Evolutionary conservation across 2,888 invertebrate species (phyloP), one percentile per base, ranked within the genome.

Genomic region (Drosophila mettleri): DNA sequence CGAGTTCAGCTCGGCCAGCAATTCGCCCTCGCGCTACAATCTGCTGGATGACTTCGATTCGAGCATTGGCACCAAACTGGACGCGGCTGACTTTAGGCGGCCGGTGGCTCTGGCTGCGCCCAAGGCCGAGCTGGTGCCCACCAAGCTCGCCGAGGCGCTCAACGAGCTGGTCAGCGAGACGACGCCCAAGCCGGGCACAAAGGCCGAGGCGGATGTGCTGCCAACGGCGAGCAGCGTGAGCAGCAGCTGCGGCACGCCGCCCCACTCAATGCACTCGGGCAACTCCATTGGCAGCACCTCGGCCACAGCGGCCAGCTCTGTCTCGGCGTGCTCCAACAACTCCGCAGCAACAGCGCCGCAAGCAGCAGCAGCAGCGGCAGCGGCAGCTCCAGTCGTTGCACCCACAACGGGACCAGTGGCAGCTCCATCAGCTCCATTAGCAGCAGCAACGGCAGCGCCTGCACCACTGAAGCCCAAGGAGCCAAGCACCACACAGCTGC

Each of bases 1-100:
- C 0, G 95, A 95, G 80, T 95, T 95, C 74, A 96, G 96, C 80
- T 96, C 96, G 0, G 95, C 95, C 8, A 96, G 95, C 84, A 96
- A 96, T 91, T 97, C 97, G 0, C 95, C 95, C 0, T 94, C 95
- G 2, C 94, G 94, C 68, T 94, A 95, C 43, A 93, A 94, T 72
- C 93, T 94, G 4, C 93, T 94, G 3, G 95, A 96, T 88, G 95
- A 95, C 80, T 93, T 94, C 61, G 94, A 94, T 78, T 89, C 92
- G 22, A 87, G 91, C 34, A 91, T 93, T 7, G 90, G 92, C 29
- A 84, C 91, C 9, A 93, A 93, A 83, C 82, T 93, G 34, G 93
- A 93, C 57, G 87, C 92, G 2, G 83, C 91, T 1, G 92, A 91
- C 72, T 91, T 92, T 91, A 92, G 88, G 89, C 94, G 90, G 90